A percentile compares a stretch with the other conserved stretches of the same genome.
Conservation (phyloP, 2,888 invertebrate species). For the Cremastinae sp. region DNA sequence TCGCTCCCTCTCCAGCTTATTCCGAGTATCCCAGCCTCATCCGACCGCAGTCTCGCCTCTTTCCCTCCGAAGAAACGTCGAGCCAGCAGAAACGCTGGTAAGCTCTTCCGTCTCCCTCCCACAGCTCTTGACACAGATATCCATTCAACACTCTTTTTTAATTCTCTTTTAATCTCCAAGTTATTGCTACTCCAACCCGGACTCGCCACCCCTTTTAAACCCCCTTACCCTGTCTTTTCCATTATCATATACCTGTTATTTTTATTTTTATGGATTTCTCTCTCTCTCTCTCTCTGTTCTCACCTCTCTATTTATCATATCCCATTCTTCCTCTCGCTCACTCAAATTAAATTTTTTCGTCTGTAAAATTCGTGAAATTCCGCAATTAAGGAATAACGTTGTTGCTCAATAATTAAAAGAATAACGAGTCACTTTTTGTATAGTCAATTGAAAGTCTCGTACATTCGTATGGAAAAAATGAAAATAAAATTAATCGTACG, state of each 20-base stretch:
- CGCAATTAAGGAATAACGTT: no score
- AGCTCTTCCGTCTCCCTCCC: conserved; percentile 42
- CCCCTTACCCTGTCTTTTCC: not conserved
- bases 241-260: conserved; percentile 3
- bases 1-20: conserved; percentile 1
- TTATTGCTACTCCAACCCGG: conserved; percentile 76
- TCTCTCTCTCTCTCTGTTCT: conserved; percentile 37
- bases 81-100: conserved; percentile 32
- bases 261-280: conserved; percentile 29
- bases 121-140: conserved; percentile 75
- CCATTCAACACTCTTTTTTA: conserved; percentile 76
- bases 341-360: not conserved
- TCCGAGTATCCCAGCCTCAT: conserved; percentile 34
- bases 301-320: conserved; percentile 13
- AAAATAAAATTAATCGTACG: conserved; percentile 1
- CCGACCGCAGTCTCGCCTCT: conserved; percentile 25
- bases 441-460: no score
- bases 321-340: conserved; percentile 28
- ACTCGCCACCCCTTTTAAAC: conserved; percentile 54
- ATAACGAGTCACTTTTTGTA: no score
- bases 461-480: conserved; percentile 2
- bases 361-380: no score
- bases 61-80: conserved; percentile 40
- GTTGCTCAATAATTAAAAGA: no score
- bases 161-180: conserved; percentile 79